Percentiles rank a stretch among this genome's conserved stretches.
phyloP scores from a whole-genome alignment of 2,113 vertebrate genomes.

The Calonectris borealis region DNA sequence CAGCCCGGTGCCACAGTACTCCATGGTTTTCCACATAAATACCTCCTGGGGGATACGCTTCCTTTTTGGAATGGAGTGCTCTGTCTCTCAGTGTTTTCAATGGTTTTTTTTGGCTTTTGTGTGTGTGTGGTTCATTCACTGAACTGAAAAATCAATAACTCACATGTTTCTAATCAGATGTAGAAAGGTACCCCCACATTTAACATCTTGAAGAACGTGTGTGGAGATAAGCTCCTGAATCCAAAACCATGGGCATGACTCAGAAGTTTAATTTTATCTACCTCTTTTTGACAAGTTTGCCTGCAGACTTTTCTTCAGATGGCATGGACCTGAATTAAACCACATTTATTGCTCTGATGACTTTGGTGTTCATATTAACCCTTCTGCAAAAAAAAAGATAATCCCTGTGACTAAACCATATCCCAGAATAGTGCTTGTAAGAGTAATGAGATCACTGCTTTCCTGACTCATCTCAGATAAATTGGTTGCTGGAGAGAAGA shows the following conservation, averaged over 20 bases:
- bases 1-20: not conserved
- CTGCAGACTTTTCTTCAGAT: not conserved
- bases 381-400: not conserved
- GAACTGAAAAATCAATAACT: not conserved
- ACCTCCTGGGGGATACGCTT: not conserved
- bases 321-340: not conserved
- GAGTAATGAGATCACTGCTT: constrained; percentile 12
- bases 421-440: not conserved
- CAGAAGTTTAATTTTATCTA: not conserved
- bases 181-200: not conserved
- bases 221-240: not conserved
- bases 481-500: not conserved
- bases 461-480: constrained; percentile 34
- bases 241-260: not conserved
- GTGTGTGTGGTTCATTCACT: not conserved
- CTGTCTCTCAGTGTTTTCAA: not conserved
- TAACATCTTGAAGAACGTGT: not conserved
- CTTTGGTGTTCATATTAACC: not conserved
- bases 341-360: not conserved
- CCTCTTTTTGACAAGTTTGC: not conserved
- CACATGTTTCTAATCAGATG: not conserved
- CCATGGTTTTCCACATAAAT: not conserved
- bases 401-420: not conserved
- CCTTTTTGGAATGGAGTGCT: not conserved
- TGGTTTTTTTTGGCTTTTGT: not conserved